phyloP scores from a whole-genome alignment of 2,113 vertebrate species.

The Spheniscus mendiculus region DNA sequence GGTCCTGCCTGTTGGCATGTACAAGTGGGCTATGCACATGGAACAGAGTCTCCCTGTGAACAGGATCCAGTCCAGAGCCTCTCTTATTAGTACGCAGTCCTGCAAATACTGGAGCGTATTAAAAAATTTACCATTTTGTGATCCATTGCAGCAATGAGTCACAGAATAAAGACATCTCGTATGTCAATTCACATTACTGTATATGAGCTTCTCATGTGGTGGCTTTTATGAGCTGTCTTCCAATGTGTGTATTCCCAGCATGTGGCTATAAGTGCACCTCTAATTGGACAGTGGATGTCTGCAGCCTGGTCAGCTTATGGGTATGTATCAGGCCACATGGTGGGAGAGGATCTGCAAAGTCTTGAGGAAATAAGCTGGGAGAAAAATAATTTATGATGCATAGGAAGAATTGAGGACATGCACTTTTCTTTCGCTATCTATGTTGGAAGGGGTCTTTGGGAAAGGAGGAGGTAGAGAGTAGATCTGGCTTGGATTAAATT shows the following conservation, averaged over 20 bases:
- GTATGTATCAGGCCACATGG: accelerated
- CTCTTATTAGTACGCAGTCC: neutral
- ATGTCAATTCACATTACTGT: neutral
- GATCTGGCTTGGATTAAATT: neutral
- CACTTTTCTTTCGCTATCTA: accelerated
- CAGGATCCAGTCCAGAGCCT: neutral
- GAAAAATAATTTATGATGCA: neutral
- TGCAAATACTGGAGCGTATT: neutral
- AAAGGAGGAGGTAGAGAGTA: neutral
- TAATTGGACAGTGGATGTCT: neutral
- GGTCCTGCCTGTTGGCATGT: neutral
- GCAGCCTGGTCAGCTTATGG: neutral
- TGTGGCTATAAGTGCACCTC: neutral
- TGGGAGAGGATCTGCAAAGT: neutral
- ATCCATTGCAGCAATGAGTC: neutral
- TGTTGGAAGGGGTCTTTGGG: neutral
- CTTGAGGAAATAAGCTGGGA: neutral
- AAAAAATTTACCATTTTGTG: neutral
- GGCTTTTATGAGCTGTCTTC: neutral
- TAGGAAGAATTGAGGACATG: neutral
- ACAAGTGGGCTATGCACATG: too few species aligned
- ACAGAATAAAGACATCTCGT: neutral
- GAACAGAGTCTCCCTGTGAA: neutral
- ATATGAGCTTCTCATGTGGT: neutral
- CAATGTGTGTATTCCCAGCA: neutral